Evolutionary conservation across 2,113 vertebrate species (phyloP), one percentile per base, ranked within the genome.

Genomic region (Atherinomorus stipes): DNA sequence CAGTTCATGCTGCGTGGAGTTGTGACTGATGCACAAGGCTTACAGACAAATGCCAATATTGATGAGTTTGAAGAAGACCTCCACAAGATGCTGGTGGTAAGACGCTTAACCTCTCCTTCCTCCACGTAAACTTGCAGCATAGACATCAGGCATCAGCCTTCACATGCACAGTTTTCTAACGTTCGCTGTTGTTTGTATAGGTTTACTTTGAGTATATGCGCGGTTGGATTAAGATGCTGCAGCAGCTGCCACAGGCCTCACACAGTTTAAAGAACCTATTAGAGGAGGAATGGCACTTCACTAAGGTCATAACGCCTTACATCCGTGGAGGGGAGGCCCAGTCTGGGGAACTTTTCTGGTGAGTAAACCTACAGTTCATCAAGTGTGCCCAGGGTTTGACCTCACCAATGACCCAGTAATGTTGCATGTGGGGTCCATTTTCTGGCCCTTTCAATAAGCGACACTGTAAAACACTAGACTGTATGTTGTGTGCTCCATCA

Each of bases 171-270:
- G 3, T 18, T 25, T 62, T 66, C 5, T 13, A 26, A 59, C 16
- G 25, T 34, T 42, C 44, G 16, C 45, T 51, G 38, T 44, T 85
- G 50, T 26, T 64, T 23, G 49, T 86, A 64, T 76, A 99, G 98
- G 98, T 99, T 57, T 99, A 99, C 89, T 98, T 99, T 92, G 97
- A 97, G 91, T 99, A 99, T 92, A 99, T 99, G 97, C 95, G 96
- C 90, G 98, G 96, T 90, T 99, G 98, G 98, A 99, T 99, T 90
- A 95, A 95, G 93, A 99, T 99, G 98, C 91, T 99, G 68, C 98
- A 99, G 94, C 95, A 99, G 81, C 95, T 99, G 92, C 98, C 98
- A 87, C 98, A 99, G 81, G 98, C 98, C 0, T 99, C 98, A 71
- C 98, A 99, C 89, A 99, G 98, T 85, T 92, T 99, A 91, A 99